Conservation (phyloP, 1,140 invertebrate genomes). For the Drosophila dunni region DNA sequence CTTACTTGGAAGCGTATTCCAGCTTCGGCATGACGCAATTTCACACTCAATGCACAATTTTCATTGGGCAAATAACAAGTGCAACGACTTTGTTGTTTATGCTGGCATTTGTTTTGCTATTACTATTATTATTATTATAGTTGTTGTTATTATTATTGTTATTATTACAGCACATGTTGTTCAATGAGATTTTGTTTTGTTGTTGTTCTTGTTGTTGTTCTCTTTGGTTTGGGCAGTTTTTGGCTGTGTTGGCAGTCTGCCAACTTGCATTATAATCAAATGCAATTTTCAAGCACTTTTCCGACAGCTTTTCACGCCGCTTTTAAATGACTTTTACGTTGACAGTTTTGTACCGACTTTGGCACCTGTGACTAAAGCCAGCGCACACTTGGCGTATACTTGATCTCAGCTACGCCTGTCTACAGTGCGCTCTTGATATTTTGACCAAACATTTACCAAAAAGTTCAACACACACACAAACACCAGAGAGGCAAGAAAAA, state of each 20-base stretch:
- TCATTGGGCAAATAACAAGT: not conserved
- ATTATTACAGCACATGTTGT: conserved; percentile 59
- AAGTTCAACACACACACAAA: conserved; percentile 52
- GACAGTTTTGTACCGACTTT: conserved; percentile 51
- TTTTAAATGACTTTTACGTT: conserved; percentile 60
- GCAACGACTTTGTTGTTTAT: conserved; percentile 22
- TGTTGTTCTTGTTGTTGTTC: not conserved
- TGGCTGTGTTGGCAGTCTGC: conserved; percentile 43
- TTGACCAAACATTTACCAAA: conserved; percentile 65
- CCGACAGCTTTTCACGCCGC: conserved; percentile 44
- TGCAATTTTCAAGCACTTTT: conserved; percentile 58
- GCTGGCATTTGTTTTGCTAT: conserved; percentile 27
- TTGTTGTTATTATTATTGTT: conserved; percentile 38
- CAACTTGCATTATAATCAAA: conserved; percentile 67
- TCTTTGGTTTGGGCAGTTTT: conserved; percentile 4
- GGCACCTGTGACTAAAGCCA: conserved; percentile 35
- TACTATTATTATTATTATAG: conserved; percentile 11
- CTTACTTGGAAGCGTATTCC: not conserved
- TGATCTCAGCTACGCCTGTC: conserved; percentile 43
- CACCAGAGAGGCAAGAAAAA: conserved; percentile 42
- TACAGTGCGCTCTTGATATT: conserved; percentile 62
- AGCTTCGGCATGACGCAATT: not conserved
- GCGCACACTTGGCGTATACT: conserved; percentile 43
- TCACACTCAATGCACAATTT: not conserved
- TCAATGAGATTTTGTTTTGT: conserved; percentile 5